These are phyloP conservation scores for Fundulus diaphanus DNA, from an alignment of 2,797 vertebrate species.

Conservation along the genomic window DNA sequence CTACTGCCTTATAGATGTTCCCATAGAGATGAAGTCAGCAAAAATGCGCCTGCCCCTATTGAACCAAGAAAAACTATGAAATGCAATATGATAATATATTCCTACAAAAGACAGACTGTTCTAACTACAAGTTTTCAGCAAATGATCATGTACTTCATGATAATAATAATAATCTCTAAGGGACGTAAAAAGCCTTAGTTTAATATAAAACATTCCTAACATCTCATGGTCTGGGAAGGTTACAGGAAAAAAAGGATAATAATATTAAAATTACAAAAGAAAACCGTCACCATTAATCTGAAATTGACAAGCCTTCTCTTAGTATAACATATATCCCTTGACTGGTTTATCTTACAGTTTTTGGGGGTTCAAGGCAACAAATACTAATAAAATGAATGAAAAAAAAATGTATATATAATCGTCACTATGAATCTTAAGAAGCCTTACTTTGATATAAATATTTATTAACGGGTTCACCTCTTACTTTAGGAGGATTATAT, in stretches of 20 bases:
- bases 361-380: neutral
- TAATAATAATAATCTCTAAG: neutral
- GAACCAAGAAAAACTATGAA: neutral
- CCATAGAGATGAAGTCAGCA: neutral
- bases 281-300: neutral
- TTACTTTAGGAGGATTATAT: no score
- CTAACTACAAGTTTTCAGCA: neutral
- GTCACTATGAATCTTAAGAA: no score
- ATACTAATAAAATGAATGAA: no score
- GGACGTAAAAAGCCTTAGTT: neutral
- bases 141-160: neutral
- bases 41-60: neutral
- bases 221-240: neutral
- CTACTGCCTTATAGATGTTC: neutral
- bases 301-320: neutral
- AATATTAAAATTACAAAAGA: neutral
- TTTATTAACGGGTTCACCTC: no score
- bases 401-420: no score
- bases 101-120: neutral
- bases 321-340: neutral
- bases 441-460: no score
- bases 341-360: neutral
- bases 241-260: neutral
- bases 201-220: neutral
- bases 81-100: neutral